phyloP scores from a whole-genome alignment of 2,113 vertebrate genomes.

The Lepus americanus region DNA sequence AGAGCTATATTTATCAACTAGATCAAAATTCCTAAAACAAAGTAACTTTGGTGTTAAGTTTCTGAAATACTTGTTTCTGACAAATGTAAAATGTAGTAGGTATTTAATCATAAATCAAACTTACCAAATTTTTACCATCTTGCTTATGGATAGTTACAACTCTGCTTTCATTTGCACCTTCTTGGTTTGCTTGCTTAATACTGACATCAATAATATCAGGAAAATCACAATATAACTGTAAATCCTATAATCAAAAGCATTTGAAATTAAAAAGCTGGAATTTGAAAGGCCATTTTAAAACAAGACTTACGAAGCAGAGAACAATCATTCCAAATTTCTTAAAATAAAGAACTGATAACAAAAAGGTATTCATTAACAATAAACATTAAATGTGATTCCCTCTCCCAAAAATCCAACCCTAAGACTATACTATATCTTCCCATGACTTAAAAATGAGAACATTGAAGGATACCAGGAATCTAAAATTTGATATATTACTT shows the following conservation, averaged over 20 bases:
- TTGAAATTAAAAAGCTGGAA: conserved; percentile 49
- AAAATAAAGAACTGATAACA: background rate
- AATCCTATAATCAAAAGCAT: conserved; percentile 88
- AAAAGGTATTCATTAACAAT: background rate
- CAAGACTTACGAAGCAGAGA: conserved; percentile 35
- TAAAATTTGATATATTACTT: background rate
- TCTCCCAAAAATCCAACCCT: background rate
- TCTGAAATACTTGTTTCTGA: conserved; percentile 52
- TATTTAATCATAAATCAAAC: conserved; percentile 76
- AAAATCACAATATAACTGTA: conserved; percentile 97
- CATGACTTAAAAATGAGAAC: conserved; percentile 59
- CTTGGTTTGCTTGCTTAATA: conserved; percentile 96
- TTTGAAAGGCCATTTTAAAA: conserved; percentile 43
- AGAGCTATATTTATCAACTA: conserved; percentile 35
- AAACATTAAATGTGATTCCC: conserved; percentile 47
- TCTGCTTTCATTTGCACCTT: conserved; percentile 94
- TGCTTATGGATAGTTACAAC: conserved; percentile 97
- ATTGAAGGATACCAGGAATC: conserved; percentile 52
- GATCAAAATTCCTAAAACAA: conserved; percentile 1
- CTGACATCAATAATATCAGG: conserved; percentile 97
- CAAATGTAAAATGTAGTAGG: background rate
- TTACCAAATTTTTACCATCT: conserved; percentile 95
- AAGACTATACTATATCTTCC: background rate
- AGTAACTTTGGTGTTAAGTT: conserved; percentile 41
- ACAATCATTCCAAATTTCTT: conserved; percentile 54